phyloP scores from a whole-genome alignment of 2,888 invertebrate species.

The Cataglyphis altisquamis region DNA sequence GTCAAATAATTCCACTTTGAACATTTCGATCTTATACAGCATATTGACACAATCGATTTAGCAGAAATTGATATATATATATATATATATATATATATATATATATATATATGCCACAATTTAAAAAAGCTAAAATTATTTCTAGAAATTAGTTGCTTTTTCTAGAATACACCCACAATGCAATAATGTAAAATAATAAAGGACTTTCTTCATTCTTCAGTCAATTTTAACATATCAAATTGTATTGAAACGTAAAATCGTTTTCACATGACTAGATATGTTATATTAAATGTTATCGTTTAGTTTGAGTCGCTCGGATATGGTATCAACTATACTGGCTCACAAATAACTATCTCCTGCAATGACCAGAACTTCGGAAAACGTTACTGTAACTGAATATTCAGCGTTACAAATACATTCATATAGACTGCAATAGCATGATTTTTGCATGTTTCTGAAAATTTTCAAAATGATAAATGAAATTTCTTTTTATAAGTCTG shows the following conservation, averaged over 20 bases:
- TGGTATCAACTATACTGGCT: conserved; percentile 27
- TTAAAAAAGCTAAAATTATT: not conserved
- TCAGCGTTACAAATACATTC: conserved; percentile 27
- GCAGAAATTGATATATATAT: not conserved
- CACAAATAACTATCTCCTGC: conserved; percentile 40
- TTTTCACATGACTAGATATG: conserved; percentile 10
- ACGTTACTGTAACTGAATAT: conserved; percentile 27
- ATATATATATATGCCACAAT: too few species aligned
- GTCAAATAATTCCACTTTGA: not conserved
- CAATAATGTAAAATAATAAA: conserved; percentile 3
- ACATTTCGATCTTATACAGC: not conserved
- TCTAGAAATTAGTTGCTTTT: not conserved
- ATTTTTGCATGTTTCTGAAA: conserved; percentile 10
- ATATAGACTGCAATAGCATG: not conserved
- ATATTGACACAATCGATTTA: conserved; percentile 20
- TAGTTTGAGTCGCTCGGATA: conserved; percentile 6
- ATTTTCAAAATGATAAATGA: not conserved
- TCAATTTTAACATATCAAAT: not conserved
- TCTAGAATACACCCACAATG: not conserved
- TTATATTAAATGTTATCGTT: conserved; percentile 27
- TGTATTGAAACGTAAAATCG: not conserved
- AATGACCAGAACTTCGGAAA: conserved; percentile 39
- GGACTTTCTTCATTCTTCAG: not conserved
- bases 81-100: too few species aligned
- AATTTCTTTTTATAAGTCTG: not conserved